Conservation (phyloP, 1,140 invertebrate species). For the Eupristina koningsbergeri region DNA sequence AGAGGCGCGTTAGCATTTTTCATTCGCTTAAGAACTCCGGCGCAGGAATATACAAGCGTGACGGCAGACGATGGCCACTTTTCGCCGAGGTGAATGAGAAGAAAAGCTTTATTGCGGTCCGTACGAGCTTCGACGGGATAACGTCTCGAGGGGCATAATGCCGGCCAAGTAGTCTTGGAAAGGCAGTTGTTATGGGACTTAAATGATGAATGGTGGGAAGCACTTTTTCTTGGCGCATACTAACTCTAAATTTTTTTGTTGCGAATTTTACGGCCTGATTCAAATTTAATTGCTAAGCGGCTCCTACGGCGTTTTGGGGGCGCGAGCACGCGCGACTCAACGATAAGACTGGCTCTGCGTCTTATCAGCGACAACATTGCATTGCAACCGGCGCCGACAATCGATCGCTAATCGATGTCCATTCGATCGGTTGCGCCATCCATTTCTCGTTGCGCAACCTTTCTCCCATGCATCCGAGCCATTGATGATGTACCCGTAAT, state of each 20-base stretch:
- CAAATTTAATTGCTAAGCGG: neutral
- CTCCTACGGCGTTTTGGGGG: no score
- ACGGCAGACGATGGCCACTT: neutral
- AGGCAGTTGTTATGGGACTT: neutral
- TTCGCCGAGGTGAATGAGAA: neutral
- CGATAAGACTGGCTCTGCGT: no score
- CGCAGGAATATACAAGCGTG: neutral
- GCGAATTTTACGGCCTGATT: neutral
- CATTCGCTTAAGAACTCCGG: neutral
- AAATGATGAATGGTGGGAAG: neutral
- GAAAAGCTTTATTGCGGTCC: neutral
- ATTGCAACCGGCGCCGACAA: no score
- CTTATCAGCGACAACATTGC: no score
- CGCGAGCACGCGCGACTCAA: no score
- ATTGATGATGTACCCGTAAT: no score
- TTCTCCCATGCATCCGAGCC: no score
- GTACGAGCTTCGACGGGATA: neutral
- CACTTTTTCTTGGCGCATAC: neutral
- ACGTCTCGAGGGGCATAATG: neutral
- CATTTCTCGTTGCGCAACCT: no score
- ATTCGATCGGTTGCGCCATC: no score
- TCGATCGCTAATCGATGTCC: no score
- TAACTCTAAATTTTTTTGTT: neutral
- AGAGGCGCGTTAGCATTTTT: conserved; percentile 33
- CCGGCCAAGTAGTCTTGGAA: neutral